Evolutionary conservation across 92 coral and sea anemone genomes (phyloP), one percentile per base, ranked within the genome.

Genomic region (Phenganax marumi): DNA sequence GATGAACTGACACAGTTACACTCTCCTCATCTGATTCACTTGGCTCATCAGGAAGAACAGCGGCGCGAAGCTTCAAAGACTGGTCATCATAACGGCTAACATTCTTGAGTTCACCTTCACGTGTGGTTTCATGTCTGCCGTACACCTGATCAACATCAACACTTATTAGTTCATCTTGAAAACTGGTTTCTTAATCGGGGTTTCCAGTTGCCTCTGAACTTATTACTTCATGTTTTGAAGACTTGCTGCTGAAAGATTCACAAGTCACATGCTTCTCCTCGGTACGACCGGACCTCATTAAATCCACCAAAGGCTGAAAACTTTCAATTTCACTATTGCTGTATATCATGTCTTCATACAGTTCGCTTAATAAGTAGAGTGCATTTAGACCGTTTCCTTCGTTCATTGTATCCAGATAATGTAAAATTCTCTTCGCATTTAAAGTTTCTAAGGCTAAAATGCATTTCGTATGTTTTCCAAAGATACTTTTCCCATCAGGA

Each of bases 1-100:
- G 68, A n/a, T n/a, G 68, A 60, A 60, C 68, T 60, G 68, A n/a
- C 19, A 60, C 68, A 60, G 8, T 60, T n/a, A 60, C 68, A 60
- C 8, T 8, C 8, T 60, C 19, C 18, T 8, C 68, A 8, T n/a
- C n/a, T n/a, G n/a, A n/a, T n/a, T n/a, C n/a, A n/a, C n/a, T n/a
- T n/a, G n/a, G n/a, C n/a, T n/a, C n/a, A n/a, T n/a, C n/a, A n/a
- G n/a, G n/a, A n/a, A n/a, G n/a, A n/a, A 33, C 43, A 33, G 43
- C 43, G 43, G 43, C 68, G 22, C 68, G 68, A 62, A 62, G 21
- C 21, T 13, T 19, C 11, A 62, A 62, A 62, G 8, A 24, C 68
- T 1, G 1, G 0, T 62, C 25, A 23, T 62, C 68, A 19, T 14
- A 24, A 62, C 68, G 25, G 22, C 8, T 19, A 21, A 62, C 68